phyloP scores from a whole-genome alignment of 2,797 vertebrate genomes.

The Tarsius wallacei region DNA sequence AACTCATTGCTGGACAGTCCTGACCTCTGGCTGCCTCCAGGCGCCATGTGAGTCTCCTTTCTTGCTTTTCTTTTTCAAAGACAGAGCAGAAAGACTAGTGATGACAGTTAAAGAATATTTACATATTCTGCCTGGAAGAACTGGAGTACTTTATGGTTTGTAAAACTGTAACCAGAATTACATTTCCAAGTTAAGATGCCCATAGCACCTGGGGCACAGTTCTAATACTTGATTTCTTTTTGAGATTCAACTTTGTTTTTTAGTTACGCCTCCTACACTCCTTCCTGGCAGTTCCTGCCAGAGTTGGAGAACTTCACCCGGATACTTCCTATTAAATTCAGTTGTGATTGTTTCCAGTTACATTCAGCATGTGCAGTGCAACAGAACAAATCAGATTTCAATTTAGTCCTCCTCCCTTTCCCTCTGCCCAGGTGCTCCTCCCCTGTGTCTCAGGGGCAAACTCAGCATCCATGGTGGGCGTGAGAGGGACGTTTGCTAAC shows the following conservation, averaged over 20 bases:
- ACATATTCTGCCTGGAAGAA: not conserved
- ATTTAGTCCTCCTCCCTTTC: not conserved
- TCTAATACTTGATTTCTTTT: slow-evolving; percentile 4
- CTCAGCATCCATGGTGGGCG: not conserved
- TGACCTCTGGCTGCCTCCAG: not conserved
- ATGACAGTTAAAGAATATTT: slow-evolving; percentile 50
- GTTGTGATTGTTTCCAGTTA: not conserved
- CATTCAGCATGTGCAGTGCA: not conserved
- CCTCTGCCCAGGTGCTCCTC: not conserved
- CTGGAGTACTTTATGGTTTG: not conserved
- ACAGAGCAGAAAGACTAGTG: not conserved
- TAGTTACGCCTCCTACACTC: not conserved
- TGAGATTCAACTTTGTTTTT: slow-evolving; percentile 29
- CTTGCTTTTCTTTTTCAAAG: not conserved
- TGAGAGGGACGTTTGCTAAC: not conserved
- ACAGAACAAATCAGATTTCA: not conserved
- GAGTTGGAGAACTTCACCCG: not conserved
- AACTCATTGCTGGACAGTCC: not conserved
- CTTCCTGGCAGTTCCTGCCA: not conserved
- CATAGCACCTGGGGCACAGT: not conserved
- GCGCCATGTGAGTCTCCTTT: not conserved
- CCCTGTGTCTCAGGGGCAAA: not conserved
- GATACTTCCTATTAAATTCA: too few species aligned
- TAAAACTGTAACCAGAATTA: not conserved
- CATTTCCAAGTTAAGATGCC: slow-evolving; percentile 1